phyloP scores from a whole-genome alignment of 2,113 vertebrate genomes.

The Phylloscopus whistleri region DNA sequence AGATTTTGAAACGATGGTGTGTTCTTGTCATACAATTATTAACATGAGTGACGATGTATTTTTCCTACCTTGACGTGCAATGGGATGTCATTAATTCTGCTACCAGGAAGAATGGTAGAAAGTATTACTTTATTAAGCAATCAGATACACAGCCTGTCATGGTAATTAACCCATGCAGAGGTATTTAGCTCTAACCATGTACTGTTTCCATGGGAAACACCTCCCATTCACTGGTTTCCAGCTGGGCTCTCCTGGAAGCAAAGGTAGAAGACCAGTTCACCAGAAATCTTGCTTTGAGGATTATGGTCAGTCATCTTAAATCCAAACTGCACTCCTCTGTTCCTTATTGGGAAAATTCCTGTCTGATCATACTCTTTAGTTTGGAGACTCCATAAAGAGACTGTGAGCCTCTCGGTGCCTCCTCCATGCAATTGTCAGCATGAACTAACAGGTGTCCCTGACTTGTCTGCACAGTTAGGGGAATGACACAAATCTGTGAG shows the following conservation, averaged over 20 bases:
- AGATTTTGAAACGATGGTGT: neutral
- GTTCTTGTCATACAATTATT: neutral
- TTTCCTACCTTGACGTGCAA: neutral
- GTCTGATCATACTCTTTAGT: neutral
- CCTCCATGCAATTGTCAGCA: neutral
- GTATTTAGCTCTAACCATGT: neutral
- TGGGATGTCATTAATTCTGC: neutral
- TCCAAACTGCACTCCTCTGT: neutral
- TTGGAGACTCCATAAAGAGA: neutral
- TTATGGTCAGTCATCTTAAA: neutral
- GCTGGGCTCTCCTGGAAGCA: neutral
- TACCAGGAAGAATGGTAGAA: neutral
- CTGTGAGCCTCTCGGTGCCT: accelerated
- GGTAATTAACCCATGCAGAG: neutral
- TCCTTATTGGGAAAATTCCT: neutral
- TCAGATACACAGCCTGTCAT: neutral
- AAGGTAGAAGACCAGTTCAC: neutral
- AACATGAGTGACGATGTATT: neutral
- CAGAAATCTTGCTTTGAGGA: neutral
- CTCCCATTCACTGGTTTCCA: neutral
- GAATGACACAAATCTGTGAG: neutral
- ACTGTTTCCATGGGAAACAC: neutral
- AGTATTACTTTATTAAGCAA: neutral
- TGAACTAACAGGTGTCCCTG: neutral
- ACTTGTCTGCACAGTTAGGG: neutral